phyloP scores from a whole-genome alignment of 1,140 invertebrate genomes.

The Meteorus sp. region DNA sequence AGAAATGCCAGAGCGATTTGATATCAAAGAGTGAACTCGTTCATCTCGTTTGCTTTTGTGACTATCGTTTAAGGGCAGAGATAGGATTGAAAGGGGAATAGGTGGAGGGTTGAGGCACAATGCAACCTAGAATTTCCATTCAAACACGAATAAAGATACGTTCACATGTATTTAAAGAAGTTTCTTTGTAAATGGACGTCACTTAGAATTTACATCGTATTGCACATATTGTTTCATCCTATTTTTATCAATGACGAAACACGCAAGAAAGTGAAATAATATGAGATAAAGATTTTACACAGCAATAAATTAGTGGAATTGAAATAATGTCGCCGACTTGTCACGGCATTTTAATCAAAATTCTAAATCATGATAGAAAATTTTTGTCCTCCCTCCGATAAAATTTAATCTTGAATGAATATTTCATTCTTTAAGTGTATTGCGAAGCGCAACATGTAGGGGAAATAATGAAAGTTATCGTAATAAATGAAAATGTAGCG shows the following conservation, averaged over 20 bases:
- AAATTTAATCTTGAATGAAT: no score
- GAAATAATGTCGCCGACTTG: no score
- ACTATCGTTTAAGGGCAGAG: conserved; percentile 18
- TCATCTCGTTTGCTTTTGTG: conserved; percentile 22
- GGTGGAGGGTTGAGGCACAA: no score
- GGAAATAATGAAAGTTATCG: conserved; percentile 13
- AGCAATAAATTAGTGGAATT: no score
- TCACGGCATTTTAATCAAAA: no score
- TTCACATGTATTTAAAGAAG: no score
- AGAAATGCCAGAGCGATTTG: conserved; percentile 23
- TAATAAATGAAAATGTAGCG: conserved; percentile 16
- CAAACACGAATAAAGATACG: no score
- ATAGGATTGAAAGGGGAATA: conserved; percentile 6
- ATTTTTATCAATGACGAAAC: conserved; percentile 4
- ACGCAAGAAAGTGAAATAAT: neutral
- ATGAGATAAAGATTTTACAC: neutral
- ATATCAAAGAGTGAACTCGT: conserved; percentile 29
- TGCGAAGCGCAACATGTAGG: neutral
- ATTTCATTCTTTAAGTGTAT: no score
- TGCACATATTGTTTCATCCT: conserved; percentile 21
- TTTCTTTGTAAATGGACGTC: conserved; percentile 19
- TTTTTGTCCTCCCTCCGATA: no score
- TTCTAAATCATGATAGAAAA: no score
- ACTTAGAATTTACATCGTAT: conserved; percentile 15
- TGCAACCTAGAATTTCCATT: conserved; percentile 18